phyloP scores from a whole-genome alignment of 2,113 vertebrate genomes.

The Amblyornis subalaris region DNA sequence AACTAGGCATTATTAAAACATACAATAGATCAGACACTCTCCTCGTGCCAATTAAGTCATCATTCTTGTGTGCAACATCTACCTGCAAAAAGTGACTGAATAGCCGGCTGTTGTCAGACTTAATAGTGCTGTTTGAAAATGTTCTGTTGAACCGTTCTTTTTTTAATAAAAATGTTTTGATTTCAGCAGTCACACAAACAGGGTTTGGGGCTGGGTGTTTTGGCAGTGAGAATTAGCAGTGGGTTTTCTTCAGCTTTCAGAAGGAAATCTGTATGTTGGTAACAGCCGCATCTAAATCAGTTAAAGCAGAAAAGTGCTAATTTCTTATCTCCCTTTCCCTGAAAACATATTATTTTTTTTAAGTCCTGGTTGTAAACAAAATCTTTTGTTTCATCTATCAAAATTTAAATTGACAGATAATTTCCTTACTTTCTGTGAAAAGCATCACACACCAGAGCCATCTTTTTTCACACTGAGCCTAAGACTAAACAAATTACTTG shows the following conservation, averaged over 20 bases:
- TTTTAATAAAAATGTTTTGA: background rate
- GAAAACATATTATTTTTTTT: background rate
- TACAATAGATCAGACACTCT: background rate
- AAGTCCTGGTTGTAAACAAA: background rate
- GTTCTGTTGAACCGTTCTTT: background rate
- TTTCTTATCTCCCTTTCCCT: background rate
- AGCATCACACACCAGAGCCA: fast-evolving
- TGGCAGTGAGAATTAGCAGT: background rate
- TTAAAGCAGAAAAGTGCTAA: background rate
- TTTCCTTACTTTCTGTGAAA: background rate
- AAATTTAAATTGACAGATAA: too few species aligned
- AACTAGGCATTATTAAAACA: background rate
- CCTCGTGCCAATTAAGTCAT: background rate
- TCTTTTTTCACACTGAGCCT: background rate
- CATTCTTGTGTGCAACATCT: background rate
- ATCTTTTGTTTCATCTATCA: background rate
- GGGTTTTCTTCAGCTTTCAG: background rate
- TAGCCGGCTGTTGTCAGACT: background rate
- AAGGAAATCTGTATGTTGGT: background rate
- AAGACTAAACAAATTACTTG: background rate
- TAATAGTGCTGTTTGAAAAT: background rate
- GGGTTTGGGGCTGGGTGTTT: background rate
- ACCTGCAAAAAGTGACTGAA: background rate
- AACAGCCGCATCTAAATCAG: background rate
- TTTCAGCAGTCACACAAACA: background rate